Evolutionary conservation across 2,888 invertebrate species (phyloP).

Genomic region (Cephalotes varians): DNA sequence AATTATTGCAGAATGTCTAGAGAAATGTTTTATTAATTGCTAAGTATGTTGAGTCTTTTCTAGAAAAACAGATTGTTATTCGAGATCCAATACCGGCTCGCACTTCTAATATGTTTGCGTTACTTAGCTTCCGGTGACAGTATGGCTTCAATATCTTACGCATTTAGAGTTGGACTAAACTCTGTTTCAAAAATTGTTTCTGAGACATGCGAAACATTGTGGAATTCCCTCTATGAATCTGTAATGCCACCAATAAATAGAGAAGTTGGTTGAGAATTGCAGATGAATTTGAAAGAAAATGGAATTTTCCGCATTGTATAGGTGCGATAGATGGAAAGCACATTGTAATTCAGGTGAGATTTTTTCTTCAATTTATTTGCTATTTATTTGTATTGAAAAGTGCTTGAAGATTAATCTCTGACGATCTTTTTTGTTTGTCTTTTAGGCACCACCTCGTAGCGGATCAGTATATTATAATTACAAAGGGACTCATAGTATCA

Average conservation of each 20-base stretch:
- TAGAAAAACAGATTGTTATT: neutral
- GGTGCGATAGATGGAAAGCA: conserved; percentile 11
- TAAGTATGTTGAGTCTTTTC: neutral
- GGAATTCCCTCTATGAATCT: neutral
- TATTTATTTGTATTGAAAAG: neutral
- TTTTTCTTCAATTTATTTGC: neutral
- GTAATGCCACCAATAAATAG: neutral
- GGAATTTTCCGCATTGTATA: conserved; percentile 18
- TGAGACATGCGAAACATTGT: conserved; percentile 1
- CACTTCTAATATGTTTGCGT: conserved; percentile 3
- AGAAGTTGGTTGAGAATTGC: neutral
- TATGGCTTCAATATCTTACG: neutral
- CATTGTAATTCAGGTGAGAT: neutral
- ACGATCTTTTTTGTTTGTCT: neutral
- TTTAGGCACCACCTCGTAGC: neutral
- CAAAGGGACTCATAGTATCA: neutral
- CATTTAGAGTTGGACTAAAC: conserved; percentile 1
- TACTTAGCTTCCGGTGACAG: conserved; percentile 9
- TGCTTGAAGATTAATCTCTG: neutral
- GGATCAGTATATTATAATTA: conserved; percentile 3
- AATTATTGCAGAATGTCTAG: neutral
- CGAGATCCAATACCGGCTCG: conserved; percentile 9
- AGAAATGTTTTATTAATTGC: neutral
- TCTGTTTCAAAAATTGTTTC: conserved; percentile 15
- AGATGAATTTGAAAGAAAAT: neutral